These are phyloP conservation scores for Gavia stellata DNA, from an alignment of 2,113 vertebrate species.

Conservation along the genomic window DNA sequence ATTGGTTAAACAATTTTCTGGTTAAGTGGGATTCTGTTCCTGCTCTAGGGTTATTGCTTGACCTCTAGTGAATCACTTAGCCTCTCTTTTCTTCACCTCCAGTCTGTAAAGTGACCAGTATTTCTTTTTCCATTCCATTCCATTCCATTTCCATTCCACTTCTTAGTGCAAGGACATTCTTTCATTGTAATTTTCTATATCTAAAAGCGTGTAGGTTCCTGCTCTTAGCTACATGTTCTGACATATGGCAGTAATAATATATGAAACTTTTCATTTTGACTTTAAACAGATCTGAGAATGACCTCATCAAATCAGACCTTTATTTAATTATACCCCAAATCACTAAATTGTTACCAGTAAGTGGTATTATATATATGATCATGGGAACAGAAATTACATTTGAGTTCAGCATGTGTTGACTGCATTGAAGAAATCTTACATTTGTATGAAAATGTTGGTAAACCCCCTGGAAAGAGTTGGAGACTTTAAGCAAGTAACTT, in stretches of 20 bases:
- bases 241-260: not conserved
- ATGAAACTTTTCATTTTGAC: not conserved
- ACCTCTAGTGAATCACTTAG: not conserved
- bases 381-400: not conserved
- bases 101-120: not conserved
- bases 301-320: not conserved
- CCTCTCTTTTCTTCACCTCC: not conserved
- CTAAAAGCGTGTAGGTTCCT: not conserved
- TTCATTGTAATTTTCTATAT: not conserved
- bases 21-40: not conserved
- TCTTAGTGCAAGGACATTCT: not conserved
- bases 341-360: not conserved
- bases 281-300: not conserved
- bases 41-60: not conserved
- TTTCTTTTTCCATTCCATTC: not conserved
- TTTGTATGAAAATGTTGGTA: not conserved
- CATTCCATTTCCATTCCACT: too few relatives aligned
- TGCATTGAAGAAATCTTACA: not conserved
- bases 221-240: not conserved
- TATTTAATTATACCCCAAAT: not conserved
- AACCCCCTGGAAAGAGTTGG: not conserved
- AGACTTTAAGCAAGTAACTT: not conserved
- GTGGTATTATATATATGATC: not conserved
- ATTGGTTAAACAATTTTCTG: not conserved
- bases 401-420: not conserved